Conservation (phyloP, 1,140 invertebrate species). For the Oscheius sp. region DNA sequence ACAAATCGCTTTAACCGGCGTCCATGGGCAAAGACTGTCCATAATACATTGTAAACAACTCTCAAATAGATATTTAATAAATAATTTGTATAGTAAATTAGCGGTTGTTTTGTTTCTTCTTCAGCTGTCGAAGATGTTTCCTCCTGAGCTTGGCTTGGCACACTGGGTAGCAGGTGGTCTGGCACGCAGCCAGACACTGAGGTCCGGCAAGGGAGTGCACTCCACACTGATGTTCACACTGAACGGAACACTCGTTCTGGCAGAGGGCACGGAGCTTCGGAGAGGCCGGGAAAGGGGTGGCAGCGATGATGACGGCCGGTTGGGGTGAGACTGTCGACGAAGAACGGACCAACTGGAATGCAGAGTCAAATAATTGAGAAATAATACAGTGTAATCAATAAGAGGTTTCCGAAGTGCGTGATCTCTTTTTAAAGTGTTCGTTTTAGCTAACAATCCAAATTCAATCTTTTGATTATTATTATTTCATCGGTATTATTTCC, state of each 20-base stretch:
- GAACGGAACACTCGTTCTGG: slow-evolving; percentile 14
- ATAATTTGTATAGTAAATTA: background rate
- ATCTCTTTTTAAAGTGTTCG: too few relatives aligned
- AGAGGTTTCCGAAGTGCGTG: too few relatives aligned
- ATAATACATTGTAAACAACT: too few relatives aligned
- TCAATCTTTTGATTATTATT: too few relatives aligned
- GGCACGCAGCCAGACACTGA: slow-evolving; percentile 29
- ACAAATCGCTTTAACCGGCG: too few relatives aligned
- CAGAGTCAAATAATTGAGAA: too few relatives aligned
- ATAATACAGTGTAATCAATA: too few relatives aligned
- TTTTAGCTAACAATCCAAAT: too few relatives aligned
- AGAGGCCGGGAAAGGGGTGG: background rate
- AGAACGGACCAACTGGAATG: background rate
- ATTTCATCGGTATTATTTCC: too few relatives aligned
- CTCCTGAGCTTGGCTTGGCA: slow-evolving; percentile 21
- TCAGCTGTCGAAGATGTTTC: slow-evolving; percentile 9
- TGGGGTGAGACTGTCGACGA: background rate
- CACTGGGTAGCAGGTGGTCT: slow-evolving; percentile 33
- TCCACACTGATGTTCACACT: slow-evolving; percentile 33
- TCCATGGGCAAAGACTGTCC: too few relatives aligned
- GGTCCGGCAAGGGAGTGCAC: slow-evolving; percentile 11
- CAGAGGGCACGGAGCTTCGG: background rate
- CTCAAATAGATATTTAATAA: background rate
- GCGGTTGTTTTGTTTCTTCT: slow-evolving; percentile 14
- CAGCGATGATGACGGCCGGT: background rate